Conservation (phyloP, 2,113 vertebrate species). For the Hypocryptadius cinnamomeus region DNA sequence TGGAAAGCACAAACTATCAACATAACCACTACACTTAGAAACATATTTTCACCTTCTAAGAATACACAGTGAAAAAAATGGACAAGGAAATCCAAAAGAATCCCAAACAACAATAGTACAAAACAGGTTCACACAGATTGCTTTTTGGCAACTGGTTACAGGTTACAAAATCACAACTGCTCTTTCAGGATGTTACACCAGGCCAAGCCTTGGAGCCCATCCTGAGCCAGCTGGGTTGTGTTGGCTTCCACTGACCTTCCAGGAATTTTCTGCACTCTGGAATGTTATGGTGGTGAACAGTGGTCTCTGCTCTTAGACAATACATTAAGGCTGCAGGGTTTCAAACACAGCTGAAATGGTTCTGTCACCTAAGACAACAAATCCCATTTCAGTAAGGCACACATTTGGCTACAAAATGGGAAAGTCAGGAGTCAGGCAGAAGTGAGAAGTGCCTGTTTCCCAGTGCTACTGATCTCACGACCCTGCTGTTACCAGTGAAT, state of each 20-base stretch:
- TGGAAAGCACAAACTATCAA: slow-evolving; percentile 12
- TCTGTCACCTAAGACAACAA: neutral
- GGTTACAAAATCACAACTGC: neutral
- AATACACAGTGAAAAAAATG: neutral
- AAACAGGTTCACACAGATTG: neutral
- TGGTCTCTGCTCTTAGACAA: neutral
- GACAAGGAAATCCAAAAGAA: neutral
- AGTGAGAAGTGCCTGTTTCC: neutral
- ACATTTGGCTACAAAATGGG: neutral
- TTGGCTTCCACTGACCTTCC: neutral
- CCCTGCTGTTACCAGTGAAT: neutral
- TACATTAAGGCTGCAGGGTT: neutral
- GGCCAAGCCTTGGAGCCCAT: neutral
- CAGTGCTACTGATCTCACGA: neutral
- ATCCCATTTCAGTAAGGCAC: neutral
- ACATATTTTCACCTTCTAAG: neutral
- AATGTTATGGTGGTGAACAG: neutral
- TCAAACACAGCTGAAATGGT: neutral
- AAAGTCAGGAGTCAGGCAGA: neutral
- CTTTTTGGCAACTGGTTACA: neutral
- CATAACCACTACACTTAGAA: neutral
- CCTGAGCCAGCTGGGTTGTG: neutral
- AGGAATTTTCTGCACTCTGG: neutral
- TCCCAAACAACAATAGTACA: neutral
- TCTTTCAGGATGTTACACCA: neutral